These are phyloP conservation scores for Trinorchestia longiramus DNA, from an alignment of 1,140 invertebrate species.

Conservation along the genomic window DNA sequence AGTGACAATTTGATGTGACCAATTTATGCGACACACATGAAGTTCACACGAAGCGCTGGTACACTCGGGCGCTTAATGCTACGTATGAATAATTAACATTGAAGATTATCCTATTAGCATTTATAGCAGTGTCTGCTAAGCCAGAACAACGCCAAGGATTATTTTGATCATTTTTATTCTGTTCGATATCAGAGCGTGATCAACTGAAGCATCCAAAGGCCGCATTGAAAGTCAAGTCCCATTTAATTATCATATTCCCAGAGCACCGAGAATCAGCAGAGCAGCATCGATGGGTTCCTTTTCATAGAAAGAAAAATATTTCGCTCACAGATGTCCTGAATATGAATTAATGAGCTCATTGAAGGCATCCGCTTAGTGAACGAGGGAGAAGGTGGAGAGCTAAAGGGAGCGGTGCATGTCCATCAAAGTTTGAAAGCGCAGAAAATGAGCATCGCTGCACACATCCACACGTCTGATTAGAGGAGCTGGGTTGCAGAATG, in stretches of 20 bases:
- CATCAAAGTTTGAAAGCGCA: not conserved
- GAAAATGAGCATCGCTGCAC: not conserved
- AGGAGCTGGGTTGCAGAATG: not conserved
- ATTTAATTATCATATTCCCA: constrained; percentile 35
- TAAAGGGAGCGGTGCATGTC: not conserved
- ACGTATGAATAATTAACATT: not conserved
- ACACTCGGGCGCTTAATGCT: not conserved
- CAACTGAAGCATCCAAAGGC: not conserved
- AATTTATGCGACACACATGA: too few relatives aligned
- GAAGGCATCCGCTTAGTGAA: not conserved
- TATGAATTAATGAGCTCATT: constrained; percentile 39
- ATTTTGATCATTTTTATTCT: not conserved
- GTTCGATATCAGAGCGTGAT: not conserved
- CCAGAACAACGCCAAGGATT: not conserved
- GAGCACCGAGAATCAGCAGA: not conserved
- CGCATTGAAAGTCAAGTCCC: not conserved
- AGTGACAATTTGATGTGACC: too few relatives aligned
- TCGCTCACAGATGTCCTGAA: constrained; percentile 5
- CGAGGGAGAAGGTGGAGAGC: not conserved
- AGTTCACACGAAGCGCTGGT: not conserved
- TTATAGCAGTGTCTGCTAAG: not conserved
- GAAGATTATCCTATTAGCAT: not conserved
- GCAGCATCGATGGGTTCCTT: not conserved
- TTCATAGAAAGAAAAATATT: constrained; percentile 29
- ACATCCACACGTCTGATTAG: not conserved